A percentile compares a stretch with the other conserved stretches of the same genome.
These are phyloP conservation scores for Barbus barbus DNA, from an alignment of 2,113 vertebrate species.

Conservation along the genomic window DNA sequence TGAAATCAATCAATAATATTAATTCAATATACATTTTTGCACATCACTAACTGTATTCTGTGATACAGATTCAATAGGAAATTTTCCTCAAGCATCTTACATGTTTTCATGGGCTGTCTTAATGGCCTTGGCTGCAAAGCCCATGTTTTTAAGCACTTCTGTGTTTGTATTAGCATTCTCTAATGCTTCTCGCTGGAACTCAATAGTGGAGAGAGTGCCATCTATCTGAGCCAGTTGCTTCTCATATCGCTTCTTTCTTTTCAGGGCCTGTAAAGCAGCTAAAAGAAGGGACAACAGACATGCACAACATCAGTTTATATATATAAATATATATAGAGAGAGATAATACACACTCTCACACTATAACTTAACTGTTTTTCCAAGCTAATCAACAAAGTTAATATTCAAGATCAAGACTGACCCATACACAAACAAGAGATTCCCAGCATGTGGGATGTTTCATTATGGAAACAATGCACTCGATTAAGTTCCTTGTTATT, in stretches of 20 bases:
- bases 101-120: constrained; percentile 97
- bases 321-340: no score
- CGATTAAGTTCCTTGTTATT: background rate
- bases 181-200: constrained; percentile 95
- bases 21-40: no score
- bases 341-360: background rate
- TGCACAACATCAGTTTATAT: no score
- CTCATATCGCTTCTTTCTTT: constrained; percentile 97
- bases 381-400: background rate
- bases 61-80: background rate
- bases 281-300: no score
- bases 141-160: constrained; percentile 99
- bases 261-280: constrained; percentile 95
- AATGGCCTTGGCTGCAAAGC: constrained; percentile 95
- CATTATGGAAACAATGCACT: background rate
- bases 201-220: constrained; percentile 94
- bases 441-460: background rate
- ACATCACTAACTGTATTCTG: background rate
- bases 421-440: background rate
- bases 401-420: background rate
- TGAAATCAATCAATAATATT: constrained; percentile 66
- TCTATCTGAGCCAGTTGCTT: constrained; percentile 97
- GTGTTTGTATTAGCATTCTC: constrained; percentile 99
- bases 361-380: background rate
- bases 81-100: constrained; percentile 69